These are phyloP conservation scores for Ametastegia equiseti DNA, from an alignment of 2,888 invertebrate species.

Conservation along the genomic window DNA sequence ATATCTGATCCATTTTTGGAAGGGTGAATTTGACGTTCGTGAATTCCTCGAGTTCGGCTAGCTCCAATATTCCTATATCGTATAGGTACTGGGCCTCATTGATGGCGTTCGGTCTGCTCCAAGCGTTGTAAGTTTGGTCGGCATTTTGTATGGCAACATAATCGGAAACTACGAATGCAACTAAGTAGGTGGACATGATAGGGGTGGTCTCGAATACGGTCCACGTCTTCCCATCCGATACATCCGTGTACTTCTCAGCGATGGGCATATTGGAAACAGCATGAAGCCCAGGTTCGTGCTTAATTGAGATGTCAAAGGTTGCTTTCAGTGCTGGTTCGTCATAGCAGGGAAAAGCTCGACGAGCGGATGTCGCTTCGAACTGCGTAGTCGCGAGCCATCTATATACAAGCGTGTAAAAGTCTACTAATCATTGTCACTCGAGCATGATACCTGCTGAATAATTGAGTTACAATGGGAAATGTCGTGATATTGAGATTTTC, in stretches of 20 bases:
- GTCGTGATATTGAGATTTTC: not conserved
- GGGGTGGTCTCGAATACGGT: constrained; percentile 71
- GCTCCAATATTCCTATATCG: constrained; percentile 85
- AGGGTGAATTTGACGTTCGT: constrained; percentile 88
- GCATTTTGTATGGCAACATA: constrained; percentile 67
- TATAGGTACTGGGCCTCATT: constrained; percentile 86
- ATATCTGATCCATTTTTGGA: constrained; percentile 93
- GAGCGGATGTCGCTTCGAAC: constrained; percentile 82
- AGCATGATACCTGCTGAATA: not conserved
- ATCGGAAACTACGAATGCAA: constrained; percentile 85
- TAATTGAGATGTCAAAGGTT: constrained; percentile 81
- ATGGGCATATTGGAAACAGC: constrained; percentile 72
- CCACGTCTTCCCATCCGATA: constrained; percentile 53
- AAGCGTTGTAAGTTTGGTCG: constrained; percentile 80
- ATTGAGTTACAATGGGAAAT: not conserved
- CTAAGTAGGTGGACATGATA: constrained; percentile 87
- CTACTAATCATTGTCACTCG: not conserved
- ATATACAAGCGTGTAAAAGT: constrained; percentile 58
- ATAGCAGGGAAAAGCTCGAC: constrained; percentile 86
- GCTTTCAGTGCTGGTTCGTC: constrained; percentile 86
- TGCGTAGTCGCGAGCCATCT: constrained; percentile 84
- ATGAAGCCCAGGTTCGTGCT: constrained; percentile 75
- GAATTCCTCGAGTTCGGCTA: constrained; percentile 86
- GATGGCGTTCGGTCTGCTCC: constrained; percentile 85
- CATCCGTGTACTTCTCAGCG: constrained; percentile 23